Percentiles rank a stretch among this genome's conserved stretches.
phyloP scores from a whole-genome alignment of 2,797 vertebrate species.

The Muraenolepis orangiensis region DNA sequence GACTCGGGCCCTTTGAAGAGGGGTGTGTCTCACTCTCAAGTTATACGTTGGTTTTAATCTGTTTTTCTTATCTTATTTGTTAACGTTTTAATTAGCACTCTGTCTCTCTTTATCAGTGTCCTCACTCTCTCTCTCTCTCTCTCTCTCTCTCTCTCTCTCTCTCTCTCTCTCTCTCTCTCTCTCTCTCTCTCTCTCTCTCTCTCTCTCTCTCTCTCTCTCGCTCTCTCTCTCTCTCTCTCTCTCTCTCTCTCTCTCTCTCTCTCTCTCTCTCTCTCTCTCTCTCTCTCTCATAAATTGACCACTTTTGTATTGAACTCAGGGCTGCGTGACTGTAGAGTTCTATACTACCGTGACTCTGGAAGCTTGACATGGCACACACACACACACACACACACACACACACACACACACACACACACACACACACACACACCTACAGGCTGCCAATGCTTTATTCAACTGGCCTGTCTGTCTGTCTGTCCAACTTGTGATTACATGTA shows the following conservation, averaged over 20 bases:
- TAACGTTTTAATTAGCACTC: neutral
- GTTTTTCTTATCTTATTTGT: neutral
- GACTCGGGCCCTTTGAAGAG: too few relatives aligned
- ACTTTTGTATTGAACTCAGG: conserved; percentile 54
- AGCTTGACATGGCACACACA: conserved; percentile 16
- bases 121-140: conserved; percentile 1
- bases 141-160: neutral
- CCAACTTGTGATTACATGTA: neutral
- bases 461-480: neutral
- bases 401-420: conserved; percentile 6
- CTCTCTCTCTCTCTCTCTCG: neutral
- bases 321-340: conserved; percentile 56
- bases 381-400: conserved; percentile 5
- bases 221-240: too few relatives aligned
- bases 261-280: neutral
- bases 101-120: neutral
- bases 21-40: too few relatives aligned
- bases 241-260: neutral
- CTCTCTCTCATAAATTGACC: conserved; percentile 41
- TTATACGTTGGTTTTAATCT: too few relatives aligned
- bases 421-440: neutral
- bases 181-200: neutral
- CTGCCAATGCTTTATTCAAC: neutral
- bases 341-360: conserved; percentile 18
- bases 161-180: conserved; percentile 12